A percentile compares a stretch with the other conserved stretches of the same genome.
These are phyloP conservation scores for Oreocharis arfaki DNA, from an alignment of 2,113 vertebrate genomes.

Conservation along the genomic window DNA sequence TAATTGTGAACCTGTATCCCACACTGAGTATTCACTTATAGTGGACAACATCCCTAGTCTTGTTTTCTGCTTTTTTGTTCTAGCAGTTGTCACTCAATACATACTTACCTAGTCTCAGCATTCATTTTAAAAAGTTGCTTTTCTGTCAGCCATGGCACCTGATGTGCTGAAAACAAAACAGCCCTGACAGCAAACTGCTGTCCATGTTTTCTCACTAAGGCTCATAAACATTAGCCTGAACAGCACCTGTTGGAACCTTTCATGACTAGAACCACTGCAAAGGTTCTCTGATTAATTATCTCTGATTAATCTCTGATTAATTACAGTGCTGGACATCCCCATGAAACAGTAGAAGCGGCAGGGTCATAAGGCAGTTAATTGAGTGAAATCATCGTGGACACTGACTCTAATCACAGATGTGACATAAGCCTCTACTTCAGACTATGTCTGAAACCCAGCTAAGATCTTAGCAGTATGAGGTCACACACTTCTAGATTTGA, in stretches of 20 bases:
- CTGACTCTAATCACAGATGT: neutral
- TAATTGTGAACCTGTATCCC: conserved; percentile 62
- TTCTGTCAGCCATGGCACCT: neutral
- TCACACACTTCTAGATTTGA: neutral
- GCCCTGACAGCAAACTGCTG: neutral
- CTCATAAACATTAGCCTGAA: neutral
- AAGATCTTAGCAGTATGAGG: neutral
- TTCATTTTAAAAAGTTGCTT: neutral
- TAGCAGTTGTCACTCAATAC: neutral
- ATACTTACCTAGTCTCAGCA: neutral
- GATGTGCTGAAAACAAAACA: neutral
- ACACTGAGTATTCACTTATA: neutral
- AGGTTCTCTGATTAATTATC: neutral
- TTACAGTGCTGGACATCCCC: neutral
- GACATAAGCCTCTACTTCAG: neutral
- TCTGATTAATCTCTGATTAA: neutral
- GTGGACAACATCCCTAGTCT: neutral
- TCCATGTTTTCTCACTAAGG: neutral
- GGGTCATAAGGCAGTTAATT: neutral
- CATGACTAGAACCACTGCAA: neutral
- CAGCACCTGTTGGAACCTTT: neutral
- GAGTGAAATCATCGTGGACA: neutral
- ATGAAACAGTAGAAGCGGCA: neutral
- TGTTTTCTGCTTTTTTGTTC: neutral
- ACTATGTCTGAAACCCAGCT: neutral